Base-by-base conservation (phyloP, 2,888 invertebrate genomes). In the Chorisops tibialis region DNA sequence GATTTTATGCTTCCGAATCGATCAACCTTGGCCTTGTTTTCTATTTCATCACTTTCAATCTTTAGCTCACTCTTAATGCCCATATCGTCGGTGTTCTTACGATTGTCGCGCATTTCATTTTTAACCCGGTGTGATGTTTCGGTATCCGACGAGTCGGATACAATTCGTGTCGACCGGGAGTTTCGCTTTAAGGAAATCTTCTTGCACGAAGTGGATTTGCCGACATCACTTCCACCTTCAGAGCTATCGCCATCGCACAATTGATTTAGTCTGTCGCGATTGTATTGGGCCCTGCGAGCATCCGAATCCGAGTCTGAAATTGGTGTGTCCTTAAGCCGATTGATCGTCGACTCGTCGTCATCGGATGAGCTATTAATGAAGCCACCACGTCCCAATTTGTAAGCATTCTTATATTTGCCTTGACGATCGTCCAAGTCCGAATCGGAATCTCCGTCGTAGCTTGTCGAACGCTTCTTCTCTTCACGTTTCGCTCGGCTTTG, bases 381-480 rank as follows among this genome's bases (percentile, higher is more conserved):
- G 72, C 69, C 72, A 71, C 66, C 71, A 67, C 64, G 66, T 59
- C 64, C 14, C 24, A 24, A 5, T 24, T 49, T 67, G 39, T 59
- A 61, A 3, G 61, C 54, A 37, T 60, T 52, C 61, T 66, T 64
- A 56, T 67, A 67, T 61, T 65, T 68, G 41, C 73, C 72, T 11
- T 62, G 59, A 5, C 68, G 69, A 19, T 67, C 60, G 41, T 79
- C 82, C 54, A 80, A 79, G 48, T 85, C 85, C 0, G 85, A 86
- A 72, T 87, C 93, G 45, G 91, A 89, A 71, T 93, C 91, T 70
- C 92, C 93, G 72, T 93, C 93, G 85, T 92, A 91, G 63, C 92
- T 93, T 0, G 87, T 87, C 4, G 92, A 92, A 63, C 93, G 84
- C 75, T 93, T 93, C 82, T 93, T 93, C 76, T 91, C 92, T 73